Percentiles rank a stretch among this genome's conserved stretches.
These are phyloP conservation scores for Nothocercus julius DNA, from an alignment of 2,113 vertebrate genomes.

Conservation along the genomic window DNA sequence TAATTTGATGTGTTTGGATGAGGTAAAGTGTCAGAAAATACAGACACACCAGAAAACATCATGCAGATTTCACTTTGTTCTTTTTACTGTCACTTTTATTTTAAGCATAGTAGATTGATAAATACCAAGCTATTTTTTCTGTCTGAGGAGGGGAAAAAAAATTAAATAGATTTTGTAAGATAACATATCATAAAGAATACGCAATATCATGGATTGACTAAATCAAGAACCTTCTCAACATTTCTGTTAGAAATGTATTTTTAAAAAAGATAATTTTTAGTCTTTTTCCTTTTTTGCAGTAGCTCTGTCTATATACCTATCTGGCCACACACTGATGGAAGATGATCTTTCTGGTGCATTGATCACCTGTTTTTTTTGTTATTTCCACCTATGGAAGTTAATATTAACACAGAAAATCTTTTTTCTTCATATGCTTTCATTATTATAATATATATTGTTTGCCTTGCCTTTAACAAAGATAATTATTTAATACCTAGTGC, in stretches of 20 bases:
- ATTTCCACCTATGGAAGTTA: background rate
- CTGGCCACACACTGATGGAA: background rate
- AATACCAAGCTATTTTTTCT: background rate
- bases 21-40: background rate
- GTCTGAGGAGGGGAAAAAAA: background rate
- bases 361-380: background rate
- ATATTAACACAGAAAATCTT: background rate
- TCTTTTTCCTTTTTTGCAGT: background rate
- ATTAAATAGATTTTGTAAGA: background rate
- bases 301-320: background rate
- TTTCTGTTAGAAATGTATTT: background rate
- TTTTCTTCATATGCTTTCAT: background rate
- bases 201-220: accelerated
- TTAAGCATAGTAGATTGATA: too few species aligned
- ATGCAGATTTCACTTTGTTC: background rate
- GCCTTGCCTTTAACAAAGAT: background rate
- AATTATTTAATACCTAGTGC: background rate
- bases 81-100: background rate
- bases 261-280: background rate
- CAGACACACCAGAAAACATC: background rate
- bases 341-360: background rate
- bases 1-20: background rate
- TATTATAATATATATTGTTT: background rate
- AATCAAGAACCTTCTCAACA: accelerated
- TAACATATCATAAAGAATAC: accelerated